Evolutionary conservation across 1,140 invertebrate genomes (phyloP), one percentile per base, ranked within the genome.

Genomic region (Tetranychus cinnabarinus): DNA sequence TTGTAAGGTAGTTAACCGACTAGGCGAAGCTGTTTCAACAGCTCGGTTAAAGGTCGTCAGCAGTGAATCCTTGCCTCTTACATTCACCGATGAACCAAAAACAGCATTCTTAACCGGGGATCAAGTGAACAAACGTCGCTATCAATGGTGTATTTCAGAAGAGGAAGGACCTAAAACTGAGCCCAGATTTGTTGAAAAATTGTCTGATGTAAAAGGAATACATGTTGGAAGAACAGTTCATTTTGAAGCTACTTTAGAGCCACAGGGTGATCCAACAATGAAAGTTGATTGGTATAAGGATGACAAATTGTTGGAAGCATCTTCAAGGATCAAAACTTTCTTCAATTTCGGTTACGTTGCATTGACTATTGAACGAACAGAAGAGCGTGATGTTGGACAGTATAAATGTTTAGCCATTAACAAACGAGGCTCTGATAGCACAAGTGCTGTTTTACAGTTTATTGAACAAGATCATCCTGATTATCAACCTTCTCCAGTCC

Each of bases 361-460:
- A 67, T 74, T 93, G 54, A 88, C 92, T 78, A 82, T 92, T 47
- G 81, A 83, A 54, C 85, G 85, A 56, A 84, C 88, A 23, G 88
- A 88, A 68, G 81, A 84, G 71, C 77, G 86, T 60, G 88, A 93
- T 72, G 81, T 84, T 15, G 89, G 88, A 34, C 73, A 88, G 15
- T 92, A 92, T 66, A 88, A 85, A 13, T 92, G 88, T 74, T 88
- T 74, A 67, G 88, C 87, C 0, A 86, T 84, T 1, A 92, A 92
- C 69, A 81, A 81, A 55, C 86, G 90, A 66, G 88, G 88, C 31
- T 86, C 89, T 76, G 85, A 86, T 2, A 84, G 81, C 0, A 85
- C 88, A 0, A 83, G 83, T 0, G 88, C 85, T 68, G 85, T 10
- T 6, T 42, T 42, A 42, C 39, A 10, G 10, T 52, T 52, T n/a